Evolutionary conservation across 1,140 invertebrate species (phyloP), one percentile per base, ranked within the genome.

Genomic region (Euwallacea similis): DNA sequence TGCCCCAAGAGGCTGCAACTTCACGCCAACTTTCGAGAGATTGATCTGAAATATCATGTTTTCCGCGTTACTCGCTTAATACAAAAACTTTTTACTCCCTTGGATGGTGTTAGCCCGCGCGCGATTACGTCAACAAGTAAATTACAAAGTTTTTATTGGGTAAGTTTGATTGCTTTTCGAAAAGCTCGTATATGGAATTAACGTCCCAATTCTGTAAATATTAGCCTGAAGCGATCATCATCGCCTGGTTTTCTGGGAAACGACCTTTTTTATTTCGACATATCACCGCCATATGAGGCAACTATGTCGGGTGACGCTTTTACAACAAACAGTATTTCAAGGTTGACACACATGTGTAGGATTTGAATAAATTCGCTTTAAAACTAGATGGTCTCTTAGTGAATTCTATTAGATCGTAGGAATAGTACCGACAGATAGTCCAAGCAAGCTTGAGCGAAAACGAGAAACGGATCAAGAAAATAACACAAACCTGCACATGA

Each of bases 71-170:
- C 9, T 50, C 9, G 13, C 1, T 50, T 50, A 50, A 50, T 11
- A 50, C 9, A 13, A 11, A 11, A 11, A 10, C 46, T 11, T 10
- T 50, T 50, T 50, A 2, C 13, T 50, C 46, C 46, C 46, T 13
- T 50, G 13, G 46, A 50, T 13, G 46, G 56, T 41, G 10, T 7
- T 56, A 13, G 8, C 21, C 56, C 9, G 21, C 42, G n/a, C 16
- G 16, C 56, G 56, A 59, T 59, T 41, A 59, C 33, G 42, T 59
- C 56, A 59, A 59, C 56, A 59, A 59, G 56, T 59, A 59, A 11
- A 59, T 62, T 62, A 62, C 15, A 62, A 62, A 59, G 42, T 62
- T 62, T 62, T 44, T 62, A 62, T 43, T 44, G 60, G 43, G 7
- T 43, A 62, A 62, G 60, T 46, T 46, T 62, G 60, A 62, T 62